Conservation (phyloP, 2,888 invertebrate species). For the Oscheius sp. region DNA sequence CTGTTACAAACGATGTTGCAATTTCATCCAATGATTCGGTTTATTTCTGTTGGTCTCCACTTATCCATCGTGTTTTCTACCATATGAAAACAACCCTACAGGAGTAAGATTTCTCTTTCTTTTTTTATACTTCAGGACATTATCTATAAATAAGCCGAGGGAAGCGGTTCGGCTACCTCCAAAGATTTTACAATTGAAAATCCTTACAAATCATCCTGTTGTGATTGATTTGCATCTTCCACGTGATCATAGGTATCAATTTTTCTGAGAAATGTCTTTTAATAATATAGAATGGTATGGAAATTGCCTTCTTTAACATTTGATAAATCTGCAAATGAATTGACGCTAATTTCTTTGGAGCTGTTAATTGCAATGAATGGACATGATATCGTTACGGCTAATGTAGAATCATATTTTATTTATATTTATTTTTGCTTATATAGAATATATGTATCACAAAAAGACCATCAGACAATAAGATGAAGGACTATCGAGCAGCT, state of each 20-base stretch:
- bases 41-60: constrained; percentile 51
- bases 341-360: constrained; percentile 31
- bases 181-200: constrained; percentile 19
- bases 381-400: constrained; percentile 39
- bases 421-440: neutral
- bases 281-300: constrained; percentile 47
- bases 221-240: constrained; percentile 47
- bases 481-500: constrained; percentile 32
- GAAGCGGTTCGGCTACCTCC: constrained; percentile 8
- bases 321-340: constrained; percentile 27
- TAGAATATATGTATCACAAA: constrained; percentile 35
- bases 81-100: constrained; percentile 31
- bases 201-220: constrained; percentile 30
- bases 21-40: constrained; percentile 27
- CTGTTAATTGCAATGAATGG: constrained; percentile 40
- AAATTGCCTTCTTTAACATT: constrained; percentile 31
- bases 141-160: neutral
- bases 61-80: constrained; percentile 42
- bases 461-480: constrained; percentile 14
- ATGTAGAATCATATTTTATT: constrained; percentile 25
- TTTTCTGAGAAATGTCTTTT: neutral
- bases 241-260: constrained; percentile 36
- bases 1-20: constrained; percentile 19
- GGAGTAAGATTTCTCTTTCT: neutral
- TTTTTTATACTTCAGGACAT: constrained; percentile 2